Conservation (phyloP, 92 coral and sea anemone species). For the Montipora capitata region DNA sequence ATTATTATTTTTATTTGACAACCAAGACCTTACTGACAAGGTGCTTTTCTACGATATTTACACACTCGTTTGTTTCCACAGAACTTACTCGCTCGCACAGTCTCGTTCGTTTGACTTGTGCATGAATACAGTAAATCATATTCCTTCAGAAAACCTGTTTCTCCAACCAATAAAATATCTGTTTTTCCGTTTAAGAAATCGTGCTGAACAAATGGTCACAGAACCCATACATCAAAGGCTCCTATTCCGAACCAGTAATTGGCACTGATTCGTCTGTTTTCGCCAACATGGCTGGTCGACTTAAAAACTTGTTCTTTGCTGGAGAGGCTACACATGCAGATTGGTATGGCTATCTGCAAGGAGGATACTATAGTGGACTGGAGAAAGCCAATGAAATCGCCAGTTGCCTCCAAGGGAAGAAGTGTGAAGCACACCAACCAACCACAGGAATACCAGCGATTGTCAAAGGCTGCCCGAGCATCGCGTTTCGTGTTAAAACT, state of each 20-base stretch:
- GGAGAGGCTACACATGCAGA: conserved; percentile 54
- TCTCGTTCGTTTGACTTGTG: too few species aligned
- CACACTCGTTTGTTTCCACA: too few species aligned
- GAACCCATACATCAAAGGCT: conserved; percentile 40
- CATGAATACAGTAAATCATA: not conserved
- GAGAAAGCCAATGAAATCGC: conserved; percentile 48
- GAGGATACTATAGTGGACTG: conserved; percentile 47
- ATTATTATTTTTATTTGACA: too few species aligned
- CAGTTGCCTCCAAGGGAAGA: not conserved
- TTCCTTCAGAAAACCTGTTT: too few species aligned
- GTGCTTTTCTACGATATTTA: too few species aligned
- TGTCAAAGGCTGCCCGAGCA: conserved; percentile 3
- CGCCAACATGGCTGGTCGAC: conserved; percentile 56
- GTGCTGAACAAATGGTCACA: conserved; percentile 38
- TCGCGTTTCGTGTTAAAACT: not conserved
- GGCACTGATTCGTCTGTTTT: conserved; percentile 45
- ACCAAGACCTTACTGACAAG: too few species aligned
- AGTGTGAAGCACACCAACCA: conserved; percentile 9
- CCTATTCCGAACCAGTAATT: conserved; percentile 55
- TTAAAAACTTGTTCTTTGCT: conserved; percentile 48
- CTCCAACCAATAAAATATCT: not conserved
- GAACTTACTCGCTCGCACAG: too few species aligned
- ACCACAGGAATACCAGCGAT: conserved; percentile 11
- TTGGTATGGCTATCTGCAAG: conserved; percentile 60
- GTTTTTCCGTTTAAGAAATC: conserved; percentile 8